phyloP scores from a whole-genome alignment of 2,888 invertebrate species.

The Himalopsyche kuldschensis region DNA sequence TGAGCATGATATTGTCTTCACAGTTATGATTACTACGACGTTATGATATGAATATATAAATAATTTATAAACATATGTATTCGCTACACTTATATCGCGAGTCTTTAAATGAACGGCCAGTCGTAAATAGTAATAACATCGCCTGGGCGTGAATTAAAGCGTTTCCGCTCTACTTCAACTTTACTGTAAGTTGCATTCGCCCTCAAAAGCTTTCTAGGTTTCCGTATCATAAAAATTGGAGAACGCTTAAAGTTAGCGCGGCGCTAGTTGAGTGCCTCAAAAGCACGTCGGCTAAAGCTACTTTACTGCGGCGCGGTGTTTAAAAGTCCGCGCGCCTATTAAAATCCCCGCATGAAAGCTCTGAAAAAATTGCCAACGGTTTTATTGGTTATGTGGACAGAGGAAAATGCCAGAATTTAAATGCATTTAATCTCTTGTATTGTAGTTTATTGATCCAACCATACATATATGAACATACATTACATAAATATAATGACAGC shows the following conservation, averaged over 20 bases:
- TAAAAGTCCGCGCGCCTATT: background rate
- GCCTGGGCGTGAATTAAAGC: background rate
- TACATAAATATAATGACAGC: too few relatives aligned
- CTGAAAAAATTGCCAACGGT: background rate
- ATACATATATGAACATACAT: too few relatives aligned
- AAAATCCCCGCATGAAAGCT: background rate
- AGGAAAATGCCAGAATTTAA: too few relatives aligned
- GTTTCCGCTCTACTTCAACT: background rate
- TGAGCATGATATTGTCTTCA: too few relatives aligned
- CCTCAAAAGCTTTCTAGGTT: conserved; percentile 6
- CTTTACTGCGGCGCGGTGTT: background rate
- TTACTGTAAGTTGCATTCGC: conserved; percentile 7
- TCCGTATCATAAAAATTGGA: conserved; percentile 19
- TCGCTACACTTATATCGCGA: background rate
- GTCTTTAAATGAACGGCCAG: background rate
- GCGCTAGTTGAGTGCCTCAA: background rate
- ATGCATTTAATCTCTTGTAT: too few relatives aligned
- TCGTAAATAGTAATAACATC: background rate
- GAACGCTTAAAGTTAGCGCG: conserved; percentile 8
- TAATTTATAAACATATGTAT: too few relatives aligned
- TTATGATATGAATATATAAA: too few relatives aligned
- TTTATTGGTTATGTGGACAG: too few relatives aligned
- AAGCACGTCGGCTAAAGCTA: background rate
- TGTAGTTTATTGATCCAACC: too few relatives aligned
- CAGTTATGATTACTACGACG: too few relatives aligned